Evolutionary conservation across 2,797 vertebrate species (phyloP).

Genomic region (Spheniscus humboldti): DNA sequence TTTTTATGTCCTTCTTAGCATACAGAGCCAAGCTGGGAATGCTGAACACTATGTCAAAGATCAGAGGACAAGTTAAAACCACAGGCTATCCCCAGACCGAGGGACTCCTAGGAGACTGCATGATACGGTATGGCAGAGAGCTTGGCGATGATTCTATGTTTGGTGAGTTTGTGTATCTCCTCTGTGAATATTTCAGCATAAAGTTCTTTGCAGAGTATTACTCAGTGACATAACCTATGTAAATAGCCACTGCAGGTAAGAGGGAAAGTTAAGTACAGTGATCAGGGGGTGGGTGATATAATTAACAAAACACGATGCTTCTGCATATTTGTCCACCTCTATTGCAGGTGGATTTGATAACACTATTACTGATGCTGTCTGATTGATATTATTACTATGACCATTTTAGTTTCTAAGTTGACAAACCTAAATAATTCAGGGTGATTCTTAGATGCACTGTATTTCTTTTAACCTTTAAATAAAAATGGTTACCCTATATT

Average conservation of each 20-base stretch:
- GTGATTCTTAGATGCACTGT: background rate
- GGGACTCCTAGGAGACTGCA: conserved; percentile 90
- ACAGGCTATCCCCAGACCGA: conserved; percentile 93
- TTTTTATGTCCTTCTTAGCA: conserved; percentile 65
- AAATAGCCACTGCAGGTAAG: conserved; percentile 19
- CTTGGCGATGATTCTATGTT: conserved; percentile 89
- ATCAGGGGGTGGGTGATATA: background rate
- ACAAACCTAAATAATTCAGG: background rate
- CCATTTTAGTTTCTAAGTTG: background rate
- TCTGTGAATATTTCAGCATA: background rate
- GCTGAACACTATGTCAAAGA: conserved; percentile 94
- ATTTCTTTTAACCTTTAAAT: background rate
- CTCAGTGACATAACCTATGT: background rate
- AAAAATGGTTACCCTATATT: background rate
- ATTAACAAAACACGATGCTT: background rate
- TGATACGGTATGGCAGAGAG: conserved; percentile 90
- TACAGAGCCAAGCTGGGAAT: conserved; percentile 91
- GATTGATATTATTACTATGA: background rate
- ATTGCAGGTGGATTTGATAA: background rate
- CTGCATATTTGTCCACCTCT: background rate
- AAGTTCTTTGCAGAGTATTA: background rate
- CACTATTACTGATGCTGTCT: background rate
- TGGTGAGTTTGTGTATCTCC: conserved; percentile 73
- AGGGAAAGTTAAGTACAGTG: background rate
- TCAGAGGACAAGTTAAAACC: conserved; percentile 89